A percentile compares a stretch with the other conserved stretches of the same genome.
Evolutionary conservation across 1,140 invertebrate genomes (phyloP).

Genomic region (Lasioglossum albipes): DNA sequence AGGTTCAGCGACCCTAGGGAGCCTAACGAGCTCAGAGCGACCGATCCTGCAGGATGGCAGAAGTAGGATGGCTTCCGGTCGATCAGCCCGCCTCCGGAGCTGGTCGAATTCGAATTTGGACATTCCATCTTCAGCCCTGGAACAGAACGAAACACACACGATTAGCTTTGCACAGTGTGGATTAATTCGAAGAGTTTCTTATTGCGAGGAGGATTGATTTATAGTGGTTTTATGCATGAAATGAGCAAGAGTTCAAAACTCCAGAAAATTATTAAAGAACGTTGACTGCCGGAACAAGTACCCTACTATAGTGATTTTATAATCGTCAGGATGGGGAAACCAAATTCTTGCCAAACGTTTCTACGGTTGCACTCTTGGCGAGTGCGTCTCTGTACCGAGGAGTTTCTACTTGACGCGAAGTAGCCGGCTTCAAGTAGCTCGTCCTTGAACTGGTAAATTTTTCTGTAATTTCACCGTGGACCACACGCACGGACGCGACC

Average conservation of each 20-base stretch:
- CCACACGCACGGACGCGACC: constrained; percentile 36
- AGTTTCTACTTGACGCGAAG: background rate
- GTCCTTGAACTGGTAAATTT: constrained; percentile 3
- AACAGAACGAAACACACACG: constrained; percentile 15
- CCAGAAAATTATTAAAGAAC: too few species aligned
- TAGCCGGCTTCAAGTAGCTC: background rate
- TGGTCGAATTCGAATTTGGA: constrained; percentile 68
- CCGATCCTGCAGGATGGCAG: constrained; percentile 65
- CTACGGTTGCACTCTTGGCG: too few species aligned
- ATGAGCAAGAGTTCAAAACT: too few species aligned
- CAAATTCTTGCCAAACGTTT: too few species aligned
- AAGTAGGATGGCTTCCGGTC: constrained; percentile 76
- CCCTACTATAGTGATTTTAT: too few species aligned
- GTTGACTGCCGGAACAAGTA: too few species aligned
- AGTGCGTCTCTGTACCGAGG: background rate
- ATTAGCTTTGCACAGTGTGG: too few species aligned
- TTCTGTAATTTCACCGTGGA: constrained; percentile 1
- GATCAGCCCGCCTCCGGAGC: constrained; percentile 70
- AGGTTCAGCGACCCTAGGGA: constrained; percentile 71
- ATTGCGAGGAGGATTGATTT: too few species aligned
- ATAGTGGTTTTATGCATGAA: too few species aligned
- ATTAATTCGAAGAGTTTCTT: too few species aligned
- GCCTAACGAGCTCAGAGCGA: constrained; percentile 68
- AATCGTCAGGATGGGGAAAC: too few species aligned
- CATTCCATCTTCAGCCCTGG: constrained; percentile 71